Conservation (phyloP, 2,888 invertebrate genomes). For the Plebejus argus region DNA sequence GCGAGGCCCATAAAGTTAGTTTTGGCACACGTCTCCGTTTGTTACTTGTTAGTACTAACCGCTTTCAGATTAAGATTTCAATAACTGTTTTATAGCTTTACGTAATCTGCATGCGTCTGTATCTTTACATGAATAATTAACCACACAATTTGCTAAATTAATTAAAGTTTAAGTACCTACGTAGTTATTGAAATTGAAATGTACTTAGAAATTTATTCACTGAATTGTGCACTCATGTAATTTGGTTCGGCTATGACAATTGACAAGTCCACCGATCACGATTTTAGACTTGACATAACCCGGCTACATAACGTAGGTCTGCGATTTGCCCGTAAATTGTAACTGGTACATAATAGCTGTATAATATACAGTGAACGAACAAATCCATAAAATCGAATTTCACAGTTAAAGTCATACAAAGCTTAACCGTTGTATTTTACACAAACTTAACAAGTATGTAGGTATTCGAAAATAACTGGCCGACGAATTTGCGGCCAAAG, state of each 20-base stretch:
- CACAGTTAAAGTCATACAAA: neutral
- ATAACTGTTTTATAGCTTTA: slow-evolving; percentile 41
- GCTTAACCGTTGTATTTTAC: neutral
- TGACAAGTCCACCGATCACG: no score
- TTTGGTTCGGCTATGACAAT: no score
- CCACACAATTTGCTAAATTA: no score
- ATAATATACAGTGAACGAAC: no score
- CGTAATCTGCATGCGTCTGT: slow-evolving; percentile 7
- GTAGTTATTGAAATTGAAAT: no score
- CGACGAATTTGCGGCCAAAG: neutral
- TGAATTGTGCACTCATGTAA: no score
- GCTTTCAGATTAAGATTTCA: slow-evolving; percentile 68
- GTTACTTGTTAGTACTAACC: slow-evolving; percentile 75
- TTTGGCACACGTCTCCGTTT: slow-evolving; percentile 78
- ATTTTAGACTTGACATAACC: no score
- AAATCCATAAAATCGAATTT: neutral
- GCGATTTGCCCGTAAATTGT: no score
- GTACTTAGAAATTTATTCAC: no score
- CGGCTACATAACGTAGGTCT: no score
- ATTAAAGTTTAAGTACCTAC: no score
- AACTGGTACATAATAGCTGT: no score
- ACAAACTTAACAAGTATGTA: slow-evolving; percentile 4
- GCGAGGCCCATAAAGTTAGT: slow-evolving; percentile 79
- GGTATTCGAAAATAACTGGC: neutral
- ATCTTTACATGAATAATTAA: neutral